These are phyloP conservation scores for Carlito syrichta DNA, from an alignment of 2,113 vertebrate genomes.

Conservation along the genomic window DNA sequence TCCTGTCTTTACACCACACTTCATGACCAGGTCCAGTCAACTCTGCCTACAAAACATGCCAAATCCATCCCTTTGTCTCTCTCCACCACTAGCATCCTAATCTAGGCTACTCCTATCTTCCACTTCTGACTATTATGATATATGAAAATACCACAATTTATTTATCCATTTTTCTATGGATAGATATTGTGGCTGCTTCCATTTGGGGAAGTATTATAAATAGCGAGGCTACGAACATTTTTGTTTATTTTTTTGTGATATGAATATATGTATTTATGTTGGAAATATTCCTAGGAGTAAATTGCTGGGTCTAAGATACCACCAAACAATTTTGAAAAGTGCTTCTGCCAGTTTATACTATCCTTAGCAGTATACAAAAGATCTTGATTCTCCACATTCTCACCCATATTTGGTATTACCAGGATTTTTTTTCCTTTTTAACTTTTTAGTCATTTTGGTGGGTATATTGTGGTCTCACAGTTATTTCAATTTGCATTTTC, in stretches of 20 bases:
- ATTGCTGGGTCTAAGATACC: background rate
- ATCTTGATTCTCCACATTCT: background rate
- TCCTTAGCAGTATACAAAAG: background rate
- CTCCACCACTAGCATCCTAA: background rate
- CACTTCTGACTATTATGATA: background rate
- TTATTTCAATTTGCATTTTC: slow-evolving; percentile 2
- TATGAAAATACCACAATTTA: background rate
- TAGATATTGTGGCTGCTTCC: background rate
- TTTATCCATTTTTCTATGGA: background rate
- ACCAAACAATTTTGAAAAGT: background rate
- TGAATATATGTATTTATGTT: background rate
- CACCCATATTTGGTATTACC: background rate
- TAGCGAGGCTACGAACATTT: background rate
- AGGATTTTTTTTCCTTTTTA: background rate
- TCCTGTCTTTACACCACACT: background rate
- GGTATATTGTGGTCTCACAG: background rate
- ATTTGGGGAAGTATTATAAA: background rate
- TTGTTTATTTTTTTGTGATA: background rate
- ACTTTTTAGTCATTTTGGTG: background rate
- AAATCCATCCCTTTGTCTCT: background rate
- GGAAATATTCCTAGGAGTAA: background rate
- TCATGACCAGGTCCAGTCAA: background rate
- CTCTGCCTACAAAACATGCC: background rate
- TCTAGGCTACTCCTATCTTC: background rate
- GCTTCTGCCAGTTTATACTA: background rate